Conservation (phyloP, 2,113 vertebrate genomes). For the Speoplatyrhinus poulsoni region DNA sequence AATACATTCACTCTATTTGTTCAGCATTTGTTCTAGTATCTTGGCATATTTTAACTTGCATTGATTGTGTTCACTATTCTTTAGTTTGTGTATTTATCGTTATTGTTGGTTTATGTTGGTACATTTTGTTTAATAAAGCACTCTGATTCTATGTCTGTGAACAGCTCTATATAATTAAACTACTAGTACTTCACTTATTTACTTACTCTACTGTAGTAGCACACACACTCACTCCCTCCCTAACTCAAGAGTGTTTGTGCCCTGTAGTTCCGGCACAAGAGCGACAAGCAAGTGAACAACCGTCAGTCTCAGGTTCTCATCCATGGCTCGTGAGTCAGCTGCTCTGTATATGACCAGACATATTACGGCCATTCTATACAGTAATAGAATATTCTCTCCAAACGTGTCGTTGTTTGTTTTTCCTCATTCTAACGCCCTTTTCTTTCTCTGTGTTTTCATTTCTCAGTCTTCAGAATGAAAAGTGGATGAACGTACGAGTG, state of each 20-base stretch:
- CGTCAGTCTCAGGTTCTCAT: slow-evolving; percentile 96
- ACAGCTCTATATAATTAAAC: no score
- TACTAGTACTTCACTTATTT: no score
- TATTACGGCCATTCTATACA: background rate
- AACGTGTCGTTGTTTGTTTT: background rate
- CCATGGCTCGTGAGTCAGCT: slow-evolving; percentile 84
- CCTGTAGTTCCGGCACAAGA: slow-evolving; percentile 92
- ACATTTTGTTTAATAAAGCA: no score
- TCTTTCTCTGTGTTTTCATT: slow-evolving; percentile 1
- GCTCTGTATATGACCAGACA: background rate
- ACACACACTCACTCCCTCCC: no score
- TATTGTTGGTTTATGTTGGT: no score
- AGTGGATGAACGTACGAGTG: slow-evolving; percentile 94
- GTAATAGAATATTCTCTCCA: background rate
- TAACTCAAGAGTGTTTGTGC: slow-evolving; percentile 13
- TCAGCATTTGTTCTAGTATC: no score
- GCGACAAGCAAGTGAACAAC: slow-evolving; percentile 96
- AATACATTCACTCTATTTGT: no score
- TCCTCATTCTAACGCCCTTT: background rate
- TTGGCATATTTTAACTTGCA: no score
- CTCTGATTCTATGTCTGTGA: no score
- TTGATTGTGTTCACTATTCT: no score
- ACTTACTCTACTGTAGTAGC: no score
- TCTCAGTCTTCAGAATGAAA: slow-evolving; percentile 86
- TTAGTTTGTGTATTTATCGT: no score